Percentiles rank a stretch among this genome's conserved stretches.
Evolutionary conservation across 2,888 invertebrate genomes (phyloP).

Genomic region (Amblyjoppa proteus): DNA sequence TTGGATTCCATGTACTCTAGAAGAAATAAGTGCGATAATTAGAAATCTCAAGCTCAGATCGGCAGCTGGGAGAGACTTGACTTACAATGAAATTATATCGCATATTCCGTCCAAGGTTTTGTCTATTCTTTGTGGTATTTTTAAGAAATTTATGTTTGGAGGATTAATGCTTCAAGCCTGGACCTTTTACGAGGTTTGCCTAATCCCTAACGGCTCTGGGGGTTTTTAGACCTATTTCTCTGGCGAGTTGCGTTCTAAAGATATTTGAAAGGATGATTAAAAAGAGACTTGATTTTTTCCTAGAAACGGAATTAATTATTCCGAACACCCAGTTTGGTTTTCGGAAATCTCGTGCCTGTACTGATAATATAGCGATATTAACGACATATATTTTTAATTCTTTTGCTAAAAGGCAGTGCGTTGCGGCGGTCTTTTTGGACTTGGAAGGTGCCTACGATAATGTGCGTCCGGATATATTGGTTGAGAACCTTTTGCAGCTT

Average conservation of each 20-base stretch:
- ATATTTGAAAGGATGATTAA: slow-evolving; percentile 43
- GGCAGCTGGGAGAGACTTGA: no score
- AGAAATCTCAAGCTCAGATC: no score
- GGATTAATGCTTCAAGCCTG: slow-evolving; percentile 27
- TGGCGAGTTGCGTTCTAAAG: slow-evolving; percentile 42
- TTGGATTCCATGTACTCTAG: no score
- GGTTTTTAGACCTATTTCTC: slow-evolving; percentile 41
- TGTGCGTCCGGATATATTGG: neutral
- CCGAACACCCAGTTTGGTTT: slow-evolving; percentile 33
- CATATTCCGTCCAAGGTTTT: neutral
- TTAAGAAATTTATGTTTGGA: slow-evolving; percentile 28
- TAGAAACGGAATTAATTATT: slow-evolving; percentile 36
- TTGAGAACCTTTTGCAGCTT: slow-evolving; percentile 6
- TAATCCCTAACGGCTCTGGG: slow-evolving; percentile 37
- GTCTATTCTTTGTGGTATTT: slow-evolving; percentile 2
- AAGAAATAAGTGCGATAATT: no score
- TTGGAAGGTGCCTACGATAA: slow-evolving; percentile 54
- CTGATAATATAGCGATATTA: slow-evolving; percentile 32
- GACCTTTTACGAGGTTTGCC: slow-evolving; percentile 31
- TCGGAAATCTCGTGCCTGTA: slow-evolving; percentile 34
- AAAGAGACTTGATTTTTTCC: slow-evolving; percentile 43
- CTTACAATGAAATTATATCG: no score
- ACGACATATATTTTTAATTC: slow-evolving; percentile 28
- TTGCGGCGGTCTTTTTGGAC: slow-evolving; percentile 40
- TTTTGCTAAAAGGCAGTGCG: neutral